Conservation (phyloP, 1,140 invertebrate species). For the Meteorus sp. region DNA sequence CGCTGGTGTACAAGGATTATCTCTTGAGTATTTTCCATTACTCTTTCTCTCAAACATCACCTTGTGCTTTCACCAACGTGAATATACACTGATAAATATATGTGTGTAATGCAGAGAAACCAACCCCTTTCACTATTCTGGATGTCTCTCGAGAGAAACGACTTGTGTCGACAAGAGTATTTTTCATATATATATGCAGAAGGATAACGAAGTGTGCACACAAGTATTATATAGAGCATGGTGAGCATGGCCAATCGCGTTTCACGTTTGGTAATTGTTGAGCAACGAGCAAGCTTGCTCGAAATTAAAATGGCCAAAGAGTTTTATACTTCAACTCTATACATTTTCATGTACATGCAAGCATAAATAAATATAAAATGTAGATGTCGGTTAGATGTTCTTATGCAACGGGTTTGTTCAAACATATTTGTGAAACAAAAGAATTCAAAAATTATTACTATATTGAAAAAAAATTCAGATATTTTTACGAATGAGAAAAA, state of each 20-base stretch:
- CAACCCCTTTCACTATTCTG: neutral
- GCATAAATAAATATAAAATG: too few species aligned
- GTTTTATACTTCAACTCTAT: neutral
- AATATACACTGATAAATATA: too few species aligned
- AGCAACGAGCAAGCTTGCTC: neutral
- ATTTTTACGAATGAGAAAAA: too few species aligned
- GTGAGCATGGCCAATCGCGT: neutral
- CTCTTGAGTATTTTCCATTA: neutral
- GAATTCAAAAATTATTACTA: too few species aligned
- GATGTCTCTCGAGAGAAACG: neutral
- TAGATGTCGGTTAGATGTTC: too few species aligned
- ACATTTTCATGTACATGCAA: too few species aligned
- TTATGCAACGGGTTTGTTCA: too few species aligned
- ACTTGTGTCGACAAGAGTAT: too few species aligned
- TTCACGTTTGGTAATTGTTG: constrained; percentile 11
- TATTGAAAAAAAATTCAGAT: too few species aligned
- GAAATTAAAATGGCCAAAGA: neutral
- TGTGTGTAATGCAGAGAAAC: neutral
- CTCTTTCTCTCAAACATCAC: neutral
- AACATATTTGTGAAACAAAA: too few species aligned
- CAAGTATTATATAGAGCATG: neutral
- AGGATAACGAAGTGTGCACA: constrained; percentile 22
- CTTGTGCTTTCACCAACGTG: too few species aligned
- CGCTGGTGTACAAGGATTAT: neutral
- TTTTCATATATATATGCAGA: too few species aligned